phyloP scores from a whole-genome alignment of 2,797 vertebrate genomes.

The Syndactyla subalaris region DNA sequence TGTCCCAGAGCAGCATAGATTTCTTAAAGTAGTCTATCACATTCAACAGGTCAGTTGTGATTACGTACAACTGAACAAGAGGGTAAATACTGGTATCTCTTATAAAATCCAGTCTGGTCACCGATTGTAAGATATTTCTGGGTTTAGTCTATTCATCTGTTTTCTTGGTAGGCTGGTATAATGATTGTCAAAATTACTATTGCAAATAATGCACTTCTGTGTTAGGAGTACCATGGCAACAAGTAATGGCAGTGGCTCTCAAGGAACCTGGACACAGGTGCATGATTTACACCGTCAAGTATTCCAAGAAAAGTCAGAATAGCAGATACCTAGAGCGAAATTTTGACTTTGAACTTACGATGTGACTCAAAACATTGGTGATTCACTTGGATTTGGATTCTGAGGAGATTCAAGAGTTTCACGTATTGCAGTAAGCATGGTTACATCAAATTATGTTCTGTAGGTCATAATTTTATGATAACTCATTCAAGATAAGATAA shows the following conservation, averaged over 20 bases:
- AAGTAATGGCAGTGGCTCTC: not conserved
- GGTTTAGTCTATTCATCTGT: not conserved
- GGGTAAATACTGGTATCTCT: not conserved
- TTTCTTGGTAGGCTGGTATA: not conserved
- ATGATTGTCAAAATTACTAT: not conserved
- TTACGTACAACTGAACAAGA: not conserved
- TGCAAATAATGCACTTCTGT: not conserved
- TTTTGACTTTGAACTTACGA: not conserved
- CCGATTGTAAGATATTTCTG: not conserved
- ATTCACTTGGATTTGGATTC: not conserved
- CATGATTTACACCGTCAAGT: not conserved
- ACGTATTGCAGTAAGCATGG: not conserved
- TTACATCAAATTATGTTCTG: not conserved
- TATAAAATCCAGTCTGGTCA: not conserved
- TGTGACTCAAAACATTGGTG: not conserved
- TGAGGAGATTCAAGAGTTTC: not conserved
- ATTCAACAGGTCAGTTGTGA: not conserved
- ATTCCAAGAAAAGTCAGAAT: not conserved
- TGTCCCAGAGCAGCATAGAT: not conserved
- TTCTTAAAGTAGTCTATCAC: not conserved
- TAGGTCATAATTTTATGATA: not conserved
- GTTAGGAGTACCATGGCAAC: not conserved
- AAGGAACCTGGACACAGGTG: not conserved
- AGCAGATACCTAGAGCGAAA: not conserved
- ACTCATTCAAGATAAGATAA: not conserved